Conservation (phyloP, 92 coral and sea anemone species). For the Heliopora coerulea region DNA sequence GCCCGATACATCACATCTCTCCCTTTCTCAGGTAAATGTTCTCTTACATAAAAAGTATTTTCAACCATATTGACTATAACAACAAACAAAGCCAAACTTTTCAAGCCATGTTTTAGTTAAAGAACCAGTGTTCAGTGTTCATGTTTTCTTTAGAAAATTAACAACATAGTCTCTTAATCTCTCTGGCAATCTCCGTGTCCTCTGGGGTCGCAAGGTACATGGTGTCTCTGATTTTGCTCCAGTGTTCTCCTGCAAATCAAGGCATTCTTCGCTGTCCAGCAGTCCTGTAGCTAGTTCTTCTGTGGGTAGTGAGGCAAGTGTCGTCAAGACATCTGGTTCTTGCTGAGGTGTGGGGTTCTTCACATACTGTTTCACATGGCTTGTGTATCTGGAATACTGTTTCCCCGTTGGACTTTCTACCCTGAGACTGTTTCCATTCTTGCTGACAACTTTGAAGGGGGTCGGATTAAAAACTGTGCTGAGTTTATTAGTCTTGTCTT, state of each 20-base stretch:
- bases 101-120: conserved; percentile 2
- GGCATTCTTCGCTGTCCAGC: conserved; percentile 18
- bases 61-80: too few relatives aligned
- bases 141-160: not conserved
- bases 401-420: conserved; percentile 21
- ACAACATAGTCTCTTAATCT: conserved; percentile 21
- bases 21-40: conserved; percentile 16
- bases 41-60: conserved; percentile 2
- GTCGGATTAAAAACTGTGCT: conserved; percentile 45
- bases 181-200: conserved; percentile 43
- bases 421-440: conserved; percentile 47
- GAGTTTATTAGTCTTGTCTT: conserved; percentile 32
- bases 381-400: conserved; percentile 38
- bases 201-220: conserved; percentile 11
- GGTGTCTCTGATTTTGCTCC: conserved; percentile 15
- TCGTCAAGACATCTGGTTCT: conserved; percentile 3
- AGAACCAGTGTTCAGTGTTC: not conserved
- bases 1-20: conserved; percentile 29
- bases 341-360: not conserved
- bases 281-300: conserved; percentile 18
- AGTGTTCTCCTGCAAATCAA: conserved; percentile 9
- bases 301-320: conserved; percentile 19
- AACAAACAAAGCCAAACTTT: conserved; percentile 24
- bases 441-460: conserved; percentile 38
- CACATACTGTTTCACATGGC: conserved; percentile 36